A percentile compares a stretch with the other conserved stretches of the same genome.
These are phyloP conservation scores for Tenebrio molitor DNA, from an alignment of 1,140 invertebrate genomes.

Conservation along the genomic window DNA sequence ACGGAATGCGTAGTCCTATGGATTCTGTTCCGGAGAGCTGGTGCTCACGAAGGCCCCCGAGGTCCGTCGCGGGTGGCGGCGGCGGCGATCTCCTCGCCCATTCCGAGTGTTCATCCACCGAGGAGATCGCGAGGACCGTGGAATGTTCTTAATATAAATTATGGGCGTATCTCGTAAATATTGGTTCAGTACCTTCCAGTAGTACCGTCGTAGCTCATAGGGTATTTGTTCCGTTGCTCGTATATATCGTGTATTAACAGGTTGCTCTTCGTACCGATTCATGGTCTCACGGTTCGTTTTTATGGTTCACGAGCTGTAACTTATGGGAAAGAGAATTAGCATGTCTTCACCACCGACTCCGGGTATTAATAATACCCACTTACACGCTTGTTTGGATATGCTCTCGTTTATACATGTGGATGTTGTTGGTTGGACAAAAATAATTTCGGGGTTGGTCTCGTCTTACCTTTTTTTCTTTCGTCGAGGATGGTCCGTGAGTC, in stretches of 20 bases:
- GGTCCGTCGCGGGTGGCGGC: constrained; percentile 18
- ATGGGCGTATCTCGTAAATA: constrained; percentile 7
- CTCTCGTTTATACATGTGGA: neutral
- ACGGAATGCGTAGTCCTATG: constrained; percentile 31
- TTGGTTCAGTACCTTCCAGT: constrained; percentile 28
- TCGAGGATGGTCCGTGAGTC: too few species aligned
- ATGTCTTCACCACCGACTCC: constrained; percentile 43
- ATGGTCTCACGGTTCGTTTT: constrained; percentile 43
- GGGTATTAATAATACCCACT: constrained; percentile 32
- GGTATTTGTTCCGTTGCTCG: constrained; percentile 30
- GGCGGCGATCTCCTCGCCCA: constrained; percentile 7
- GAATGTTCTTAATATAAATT: constrained; percentile 14
- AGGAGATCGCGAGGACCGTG: constrained; percentile 3
- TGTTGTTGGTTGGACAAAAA: neutral
- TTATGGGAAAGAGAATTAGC: constrained; percentile 46
- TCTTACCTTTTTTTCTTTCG: too few species aligned
- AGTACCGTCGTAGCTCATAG: constrained; percentile 16
- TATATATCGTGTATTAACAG: constrained; percentile 31
- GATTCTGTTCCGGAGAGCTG: constrained; percentile 16
- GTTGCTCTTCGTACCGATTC: constrained; percentile 21
- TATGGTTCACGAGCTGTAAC: constrained; percentile 46
- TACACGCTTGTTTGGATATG: constrained; percentile 34
- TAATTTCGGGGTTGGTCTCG: too few species aligned
- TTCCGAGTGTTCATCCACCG: constrained; percentile 31
- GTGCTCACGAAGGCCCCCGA: constrained; percentile 30